phyloP scores from a whole-genome alignment of 2,113 vertebrate species.

The Brachypodius melanocephalos region DNA sequence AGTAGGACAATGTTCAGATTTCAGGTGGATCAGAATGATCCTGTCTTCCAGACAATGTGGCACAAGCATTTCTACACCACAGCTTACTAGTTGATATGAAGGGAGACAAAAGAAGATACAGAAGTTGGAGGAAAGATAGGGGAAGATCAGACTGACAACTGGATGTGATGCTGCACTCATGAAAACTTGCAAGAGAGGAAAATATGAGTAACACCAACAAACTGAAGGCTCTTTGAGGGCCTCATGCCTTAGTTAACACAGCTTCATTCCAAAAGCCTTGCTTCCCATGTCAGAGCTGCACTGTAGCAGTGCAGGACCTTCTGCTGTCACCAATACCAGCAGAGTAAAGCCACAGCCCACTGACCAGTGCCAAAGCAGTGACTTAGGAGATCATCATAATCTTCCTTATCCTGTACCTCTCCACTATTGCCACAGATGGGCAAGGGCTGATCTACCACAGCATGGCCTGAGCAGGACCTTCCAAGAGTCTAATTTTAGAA shows the following conservation, averaged over 20 bases:
- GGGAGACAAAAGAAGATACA: neutral
- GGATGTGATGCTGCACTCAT: neutral
- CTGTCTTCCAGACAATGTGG: neutral
- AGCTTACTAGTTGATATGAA: neutral
- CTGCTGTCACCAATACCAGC: neutral
- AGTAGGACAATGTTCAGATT: neutral
- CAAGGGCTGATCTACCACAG: neutral
- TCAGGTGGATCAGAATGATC: neutral
- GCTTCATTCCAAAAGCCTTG: neutral
- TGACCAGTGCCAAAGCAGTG: conserved; percentile 11
- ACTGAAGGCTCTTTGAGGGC: neutral
- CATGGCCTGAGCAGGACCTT: conserved; percentile 11
- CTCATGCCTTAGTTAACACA: neutral
- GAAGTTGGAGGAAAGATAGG: neutral
- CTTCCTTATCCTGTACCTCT: conserved; percentile 14
- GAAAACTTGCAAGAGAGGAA: neutral
- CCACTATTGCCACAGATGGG: neutral
- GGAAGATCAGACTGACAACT: neutral
- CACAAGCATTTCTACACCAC: neutral
- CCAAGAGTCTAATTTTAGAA: conserved; percentile 42
- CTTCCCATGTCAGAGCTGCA: neutral
- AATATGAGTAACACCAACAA: neutral
- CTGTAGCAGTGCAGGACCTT: neutral
- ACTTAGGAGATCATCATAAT: conserved; percentile 37
- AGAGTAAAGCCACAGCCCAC: neutral